A percentile compares a stretch with the other conserved stretches of the same genome.
These are phyloP conservation scores for Pedionomus torquatus DNA, from an alignment of 2,113 vertebrate genomes.

Conservation along the genomic window DNA sequence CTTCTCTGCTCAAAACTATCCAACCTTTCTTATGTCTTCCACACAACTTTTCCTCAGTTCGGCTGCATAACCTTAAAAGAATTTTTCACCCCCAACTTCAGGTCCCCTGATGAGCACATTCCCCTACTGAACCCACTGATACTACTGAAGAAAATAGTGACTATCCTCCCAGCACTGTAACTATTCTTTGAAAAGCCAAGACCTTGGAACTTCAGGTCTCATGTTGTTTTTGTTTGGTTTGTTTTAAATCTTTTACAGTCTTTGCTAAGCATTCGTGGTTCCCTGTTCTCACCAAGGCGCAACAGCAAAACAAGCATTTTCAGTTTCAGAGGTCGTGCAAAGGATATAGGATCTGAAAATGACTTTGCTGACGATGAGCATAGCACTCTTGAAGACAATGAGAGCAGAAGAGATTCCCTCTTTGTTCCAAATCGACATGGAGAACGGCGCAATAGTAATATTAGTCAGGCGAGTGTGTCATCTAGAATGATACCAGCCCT, in stretches of 20 bases:
- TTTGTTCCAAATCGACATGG: slow-evolving; percentile 83
- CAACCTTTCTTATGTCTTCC: not conserved
- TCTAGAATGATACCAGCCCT: slow-evolving; percentile 82
- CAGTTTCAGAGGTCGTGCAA: slow-evolving; percentile 87
- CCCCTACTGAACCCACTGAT: not conserved
- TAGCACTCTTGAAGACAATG: slow-evolving; percentile 90
- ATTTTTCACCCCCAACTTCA: not conserved
- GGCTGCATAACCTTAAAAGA: not conserved
- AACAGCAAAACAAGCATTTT: slow-evolving; percentile 94
- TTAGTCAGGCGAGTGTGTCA: slow-evolving; percentile 88
- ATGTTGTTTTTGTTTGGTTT: not conserved
- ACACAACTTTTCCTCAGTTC: not conserved
- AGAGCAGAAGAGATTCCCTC: slow-evolving; percentile 89
- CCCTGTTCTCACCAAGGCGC: slow-evolving; percentile 88
- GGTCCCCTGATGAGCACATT: not conserved
- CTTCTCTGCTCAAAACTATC: not conserved
- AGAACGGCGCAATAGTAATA: slow-evolving; percentile 86
- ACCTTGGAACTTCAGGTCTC: not conserved
- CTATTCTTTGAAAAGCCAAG: not conserved
- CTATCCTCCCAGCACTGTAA: not conserved
- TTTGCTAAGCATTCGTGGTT: slow-evolving; percentile 90
- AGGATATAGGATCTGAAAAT: slow-evolving; percentile 89
- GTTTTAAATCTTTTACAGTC: slow-evolving; percentile 81
- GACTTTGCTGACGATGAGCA: slow-evolving; percentile 96
- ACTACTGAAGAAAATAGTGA: not conserved